These are phyloP conservation scores for Spea bombifrons DNA, from an alignment of 2,113 vertebrate species.

Conservation along the genomic window DNA sequence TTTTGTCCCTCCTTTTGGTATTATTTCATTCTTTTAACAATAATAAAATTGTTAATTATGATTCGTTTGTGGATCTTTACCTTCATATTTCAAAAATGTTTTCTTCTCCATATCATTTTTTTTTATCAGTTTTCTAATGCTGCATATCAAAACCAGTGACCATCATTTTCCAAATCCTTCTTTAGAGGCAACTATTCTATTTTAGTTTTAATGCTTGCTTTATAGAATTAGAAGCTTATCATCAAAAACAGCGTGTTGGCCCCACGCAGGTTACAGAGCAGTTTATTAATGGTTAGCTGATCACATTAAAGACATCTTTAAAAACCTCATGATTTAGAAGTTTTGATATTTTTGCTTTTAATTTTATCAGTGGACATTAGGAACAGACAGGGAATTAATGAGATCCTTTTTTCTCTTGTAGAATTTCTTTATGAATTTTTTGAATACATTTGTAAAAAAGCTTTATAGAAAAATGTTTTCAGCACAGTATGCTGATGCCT, in stretches of 20 bases:
- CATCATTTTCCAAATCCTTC: no score
- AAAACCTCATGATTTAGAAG: slow-evolving; percentile 10
- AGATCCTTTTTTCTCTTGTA: neutral
- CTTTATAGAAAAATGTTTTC: neutral
- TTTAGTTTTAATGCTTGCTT: slow-evolving; percentile 12
- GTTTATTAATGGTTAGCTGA: slow-evolving; percentile 16
- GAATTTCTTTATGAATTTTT: neutral
- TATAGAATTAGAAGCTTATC: neutral
- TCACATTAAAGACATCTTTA: slow-evolving; percentile 14
- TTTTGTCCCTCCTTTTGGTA: no score
- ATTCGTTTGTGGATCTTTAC: no score
- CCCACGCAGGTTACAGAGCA: neutral
- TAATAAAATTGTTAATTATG: no score
- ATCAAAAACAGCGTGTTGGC: neutral
- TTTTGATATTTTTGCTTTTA: slow-evolving; percentile 33
- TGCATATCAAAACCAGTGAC: no score
- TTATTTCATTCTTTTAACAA: no score
- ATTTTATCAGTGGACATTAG: slow-evolving; percentile 2
- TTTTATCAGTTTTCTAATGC: no score
- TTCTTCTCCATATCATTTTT: no score
- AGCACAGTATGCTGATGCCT: neutral
- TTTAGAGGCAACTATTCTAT: no score
- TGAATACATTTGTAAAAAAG: neutral
- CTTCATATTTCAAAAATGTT: no score
- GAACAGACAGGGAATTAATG: slow-evolving; percentile 27